Evolutionary conservation across 2,888 invertebrate genomes (phyloP), one percentile per base, ranked within the genome.

Genomic region (Scaptomyza flava): DNA sequence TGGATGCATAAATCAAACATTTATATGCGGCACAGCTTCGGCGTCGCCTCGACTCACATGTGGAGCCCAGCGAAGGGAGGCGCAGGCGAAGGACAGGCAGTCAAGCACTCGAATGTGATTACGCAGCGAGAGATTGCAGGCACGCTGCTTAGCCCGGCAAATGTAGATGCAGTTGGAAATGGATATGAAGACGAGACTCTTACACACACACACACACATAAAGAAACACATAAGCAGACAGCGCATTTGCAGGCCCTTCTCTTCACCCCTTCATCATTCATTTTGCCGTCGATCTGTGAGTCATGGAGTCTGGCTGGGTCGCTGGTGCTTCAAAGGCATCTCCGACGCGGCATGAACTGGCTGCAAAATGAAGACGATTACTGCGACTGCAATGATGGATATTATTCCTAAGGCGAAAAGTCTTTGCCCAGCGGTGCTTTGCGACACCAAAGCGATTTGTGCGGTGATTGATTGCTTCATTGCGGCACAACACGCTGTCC

Each of bases 1-100:
- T 83, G 77, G 79, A 85, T 77, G 79, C 90, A 90, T 90, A 90
- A 90, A 90, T 89, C 89, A 89, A 84, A 81, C 80, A 87, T 78
- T 86, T 90, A 86, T 87, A 87, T 82, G 79, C 86, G 86, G 89
- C 81, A 70, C 87, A 86, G 89, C 89, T 73, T 71, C 72, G 78
- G 72, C 84, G 77, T 77, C 79, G 88, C 77, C 82, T 66, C 72
- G 86, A 81, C 78, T 71, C 86, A 73, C 82, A 75, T 82, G 77
- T 79, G 80, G 72, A 69, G 64, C 60, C 42, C 50, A 50, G 9
- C 14, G 36, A 58, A 46, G 59, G 65, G 17, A 3, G 14, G 3
- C 14, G 38, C 8, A 8, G 8, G 6, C 8, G 17, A 6, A 17
- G 38, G 38, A 8, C 9, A 38, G 14, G 38, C 38, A 38, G 38